Percentiles rank a stretch among this genome's conserved stretches.
Conservation (phyloP, 35 echinoderm and acorn worm species). For the Patiria miniata region DNA sequence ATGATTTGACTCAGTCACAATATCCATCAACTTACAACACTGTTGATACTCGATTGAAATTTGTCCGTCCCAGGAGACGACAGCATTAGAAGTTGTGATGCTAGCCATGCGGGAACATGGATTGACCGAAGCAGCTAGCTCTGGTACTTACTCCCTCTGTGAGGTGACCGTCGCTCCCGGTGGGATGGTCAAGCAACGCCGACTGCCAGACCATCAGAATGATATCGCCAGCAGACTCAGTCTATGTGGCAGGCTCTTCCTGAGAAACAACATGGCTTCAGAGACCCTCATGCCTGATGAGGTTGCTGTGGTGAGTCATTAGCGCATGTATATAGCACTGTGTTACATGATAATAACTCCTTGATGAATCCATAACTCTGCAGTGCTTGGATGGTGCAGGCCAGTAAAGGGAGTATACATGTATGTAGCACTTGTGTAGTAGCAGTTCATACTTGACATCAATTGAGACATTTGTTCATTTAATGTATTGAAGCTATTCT, state of each 20-base stretch:
- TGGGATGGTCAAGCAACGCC: constrained; percentile 83
- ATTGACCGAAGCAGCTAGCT: constrained; percentile 56
- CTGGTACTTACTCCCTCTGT: constrained; percentile 82
- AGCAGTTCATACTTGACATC: no score
- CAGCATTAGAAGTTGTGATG: constrained; percentile 91
- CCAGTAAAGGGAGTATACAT: no score
- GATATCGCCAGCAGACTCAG: constrained; percentile 78
- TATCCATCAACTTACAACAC: no score
- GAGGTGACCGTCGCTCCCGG: constrained; percentile 85
- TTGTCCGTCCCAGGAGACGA: constrained; percentile 71
- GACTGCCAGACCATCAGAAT: constrained; percentile 82
- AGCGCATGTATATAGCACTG: no score
- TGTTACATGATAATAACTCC: no score
- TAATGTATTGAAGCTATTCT: no score
- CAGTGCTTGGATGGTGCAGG: no score
- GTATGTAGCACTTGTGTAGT: no score
- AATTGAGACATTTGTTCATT: no score
- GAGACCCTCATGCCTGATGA: constrained; percentile 91
- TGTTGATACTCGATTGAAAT: background rate
- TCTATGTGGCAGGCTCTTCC: constrained; percentile 75
- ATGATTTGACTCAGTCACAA: no score
- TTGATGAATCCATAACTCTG: no score
- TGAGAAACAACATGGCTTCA: constrained; percentile 85
- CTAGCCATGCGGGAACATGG: constrained; percentile 89
- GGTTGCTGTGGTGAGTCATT: constrained; percentile 84